Evolutionary conservation across 53 echinoderm and acorn worm species (phyloP).

Genomic region (Actinopyga echinites): DNA sequence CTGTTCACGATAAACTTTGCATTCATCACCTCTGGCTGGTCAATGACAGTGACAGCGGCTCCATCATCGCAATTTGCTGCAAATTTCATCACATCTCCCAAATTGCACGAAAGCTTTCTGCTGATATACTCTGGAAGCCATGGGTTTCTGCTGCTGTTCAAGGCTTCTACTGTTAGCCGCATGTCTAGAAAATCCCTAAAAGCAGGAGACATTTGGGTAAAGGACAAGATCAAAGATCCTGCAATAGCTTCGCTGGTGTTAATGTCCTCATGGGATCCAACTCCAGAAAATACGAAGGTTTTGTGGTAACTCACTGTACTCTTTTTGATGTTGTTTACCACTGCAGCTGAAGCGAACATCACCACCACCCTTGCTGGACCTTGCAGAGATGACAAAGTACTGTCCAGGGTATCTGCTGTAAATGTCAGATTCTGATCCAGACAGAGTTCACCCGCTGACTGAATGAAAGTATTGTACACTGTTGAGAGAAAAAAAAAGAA

Average conservation of each 20-base stretch:
- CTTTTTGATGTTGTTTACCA: conserved; percentile 4
- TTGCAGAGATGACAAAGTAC: background rate
- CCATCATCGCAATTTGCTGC: background rate
- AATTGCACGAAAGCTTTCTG: background rate
- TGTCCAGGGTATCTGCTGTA: background rate
- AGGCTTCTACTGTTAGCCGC: background rate
- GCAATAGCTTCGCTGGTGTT: background rate
- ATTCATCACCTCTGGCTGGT: background rate
- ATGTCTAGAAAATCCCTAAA: background rate
- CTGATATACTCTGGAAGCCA: conserved; percentile 8
- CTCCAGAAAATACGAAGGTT: conserved; percentile 17
- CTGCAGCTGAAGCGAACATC: background rate
- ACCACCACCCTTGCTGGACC: background rate
- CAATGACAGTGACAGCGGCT: background rate
- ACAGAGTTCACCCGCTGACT: background rate
- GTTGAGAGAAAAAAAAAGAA: background rate
- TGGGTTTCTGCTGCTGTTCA: background rate
- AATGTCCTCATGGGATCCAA: background rate
- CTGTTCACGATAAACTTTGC: background rate
- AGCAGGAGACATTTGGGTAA: background rate
- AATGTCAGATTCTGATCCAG: background rate
- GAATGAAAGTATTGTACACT: conserved; percentile 14
- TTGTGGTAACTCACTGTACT: background rate
- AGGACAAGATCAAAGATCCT: conserved; percentile 15
- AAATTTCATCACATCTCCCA: background rate